Conservation (phyloP, 2,113 vertebrate genomes). For the Chauna torquata region DNA sequence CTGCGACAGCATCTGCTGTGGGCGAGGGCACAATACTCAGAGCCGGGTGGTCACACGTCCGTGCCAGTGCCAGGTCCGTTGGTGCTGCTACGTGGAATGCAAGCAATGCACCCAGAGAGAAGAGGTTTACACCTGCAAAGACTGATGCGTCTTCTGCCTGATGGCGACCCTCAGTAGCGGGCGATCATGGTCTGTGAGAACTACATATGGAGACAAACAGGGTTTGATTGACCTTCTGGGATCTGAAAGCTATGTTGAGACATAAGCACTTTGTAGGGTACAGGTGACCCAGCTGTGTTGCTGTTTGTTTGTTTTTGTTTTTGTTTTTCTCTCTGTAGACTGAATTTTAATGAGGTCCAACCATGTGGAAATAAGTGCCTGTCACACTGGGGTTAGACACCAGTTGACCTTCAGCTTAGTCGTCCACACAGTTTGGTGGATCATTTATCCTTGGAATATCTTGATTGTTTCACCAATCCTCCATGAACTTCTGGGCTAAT, state of each 20-base stretch:
- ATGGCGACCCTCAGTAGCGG: background rate
- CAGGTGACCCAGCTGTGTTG: slow-evolving; percentile 65
- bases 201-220: slow-evolving; percentile 63
- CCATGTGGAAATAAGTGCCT: slow-evolving; percentile 64
- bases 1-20: slow-evolving; percentile 98
- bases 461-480: background rate
- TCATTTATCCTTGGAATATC: background rate
- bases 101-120: slow-evolving; percentile 97
- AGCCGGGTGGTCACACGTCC: slow-evolving; percentile 94
- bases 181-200: background rate
- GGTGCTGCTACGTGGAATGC: slow-evolving; percentile 99
- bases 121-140: slow-evolving; percentile 98
- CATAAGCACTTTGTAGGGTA: slow-evolving; percentile 74
- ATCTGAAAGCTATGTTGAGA: slow-evolving; percentile 58
- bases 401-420: slow-evolving; percentile 29
- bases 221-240: slow-evolving; percentile 64
- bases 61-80: slow-evolving; percentile 98
- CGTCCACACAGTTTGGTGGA: background rate
- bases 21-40: slow-evolving; percentile 96
- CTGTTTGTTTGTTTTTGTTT: slow-evolving; percentile 48
- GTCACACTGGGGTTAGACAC: slow-evolving; percentile 35
- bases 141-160: slow-evolving; percentile 58
- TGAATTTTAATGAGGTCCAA: slow-evolving; percentile 63
- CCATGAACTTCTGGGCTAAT: background rate
- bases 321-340: slow-evolving; percentile 33